Conservation (phyloP, 2,888 invertebrate genomes). For the Pandemis heparana region DNA sequence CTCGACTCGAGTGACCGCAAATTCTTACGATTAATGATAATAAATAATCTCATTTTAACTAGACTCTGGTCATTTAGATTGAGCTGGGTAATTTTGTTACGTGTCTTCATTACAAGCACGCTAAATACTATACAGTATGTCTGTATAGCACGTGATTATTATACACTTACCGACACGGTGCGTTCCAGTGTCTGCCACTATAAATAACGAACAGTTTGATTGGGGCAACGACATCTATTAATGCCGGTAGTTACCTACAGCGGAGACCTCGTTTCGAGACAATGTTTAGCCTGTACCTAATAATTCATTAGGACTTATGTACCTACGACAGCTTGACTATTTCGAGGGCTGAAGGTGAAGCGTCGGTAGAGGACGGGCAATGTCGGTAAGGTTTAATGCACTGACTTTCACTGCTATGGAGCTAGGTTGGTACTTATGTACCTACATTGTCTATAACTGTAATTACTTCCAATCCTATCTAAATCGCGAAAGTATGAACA, state of each 20-base stretch:
- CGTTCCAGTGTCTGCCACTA: slow-evolving; percentile 40
- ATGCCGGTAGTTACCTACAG: slow-evolving; percentile 37
- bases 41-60: slow-evolving; percentile 61
- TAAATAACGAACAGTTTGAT: slow-evolving; percentile 43
- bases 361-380: neutral
- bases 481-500: too few relatives aligned
- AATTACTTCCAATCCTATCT: too few relatives aligned
- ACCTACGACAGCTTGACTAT: neutral
- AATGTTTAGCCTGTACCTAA: neutral
- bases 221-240: slow-evolving; percentile 46
- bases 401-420: neutral
- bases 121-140: neutral
- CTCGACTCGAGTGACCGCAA: slow-evolving; percentile 34
- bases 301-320: neutral
- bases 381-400: neutral
- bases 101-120: slow-evolving; percentile 39
- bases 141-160: slow-evolving; percentile 30
- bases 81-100: slow-evolving; percentile 48
- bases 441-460: too few relatives aligned
- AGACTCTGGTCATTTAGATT: slow-evolving; percentile 59
- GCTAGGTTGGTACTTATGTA: too few relatives aligned
- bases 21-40: slow-evolving; percentile 51
- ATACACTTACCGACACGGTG: slow-evolving; percentile 30
- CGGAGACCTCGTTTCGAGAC: slow-evolving; percentile 34
- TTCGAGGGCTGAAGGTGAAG: neutral